These are phyloP conservation scores for Tipula vernalis DNA, from an alignment of 2,888 invertebrate species.

Conservation along the genomic window DNA sequence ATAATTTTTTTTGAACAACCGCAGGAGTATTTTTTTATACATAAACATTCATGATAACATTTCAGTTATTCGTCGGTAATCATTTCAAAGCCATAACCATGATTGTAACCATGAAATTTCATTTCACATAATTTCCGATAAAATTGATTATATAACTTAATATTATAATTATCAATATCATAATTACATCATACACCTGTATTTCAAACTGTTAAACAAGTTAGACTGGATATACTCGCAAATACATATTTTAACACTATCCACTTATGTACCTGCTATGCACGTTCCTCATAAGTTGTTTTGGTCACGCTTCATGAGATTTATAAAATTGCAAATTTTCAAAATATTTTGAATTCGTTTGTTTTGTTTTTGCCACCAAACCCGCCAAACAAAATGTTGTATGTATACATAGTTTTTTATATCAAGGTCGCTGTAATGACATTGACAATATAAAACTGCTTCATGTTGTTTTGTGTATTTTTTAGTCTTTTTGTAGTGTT, in stretches of 20 bases:
- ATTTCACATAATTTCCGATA: no score
- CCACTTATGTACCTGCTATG: background rate
- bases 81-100: no score
- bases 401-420: background rate
- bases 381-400: background rate
- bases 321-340: background rate
- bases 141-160: no score
- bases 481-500: background rate
- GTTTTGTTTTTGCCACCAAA: background rate
- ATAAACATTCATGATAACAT: no score
- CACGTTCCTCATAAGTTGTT: background rate
- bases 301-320: background rate
- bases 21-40: no score
- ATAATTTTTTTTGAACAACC: no score
- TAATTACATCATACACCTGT: no score
- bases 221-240: no score
- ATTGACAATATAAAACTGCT: background rate
- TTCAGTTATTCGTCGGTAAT: no score
- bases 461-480: background rate
- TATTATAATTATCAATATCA: no score
- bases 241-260: background rate
- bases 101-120: no score
- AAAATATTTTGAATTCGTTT: background rate
- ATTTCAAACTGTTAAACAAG: no score
- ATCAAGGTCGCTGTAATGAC: background rate